Evolutionary conservation across 2,113 vertebrate species (phyloP).

Genomic region (Psammodynastes pulverulentus): DNA sequence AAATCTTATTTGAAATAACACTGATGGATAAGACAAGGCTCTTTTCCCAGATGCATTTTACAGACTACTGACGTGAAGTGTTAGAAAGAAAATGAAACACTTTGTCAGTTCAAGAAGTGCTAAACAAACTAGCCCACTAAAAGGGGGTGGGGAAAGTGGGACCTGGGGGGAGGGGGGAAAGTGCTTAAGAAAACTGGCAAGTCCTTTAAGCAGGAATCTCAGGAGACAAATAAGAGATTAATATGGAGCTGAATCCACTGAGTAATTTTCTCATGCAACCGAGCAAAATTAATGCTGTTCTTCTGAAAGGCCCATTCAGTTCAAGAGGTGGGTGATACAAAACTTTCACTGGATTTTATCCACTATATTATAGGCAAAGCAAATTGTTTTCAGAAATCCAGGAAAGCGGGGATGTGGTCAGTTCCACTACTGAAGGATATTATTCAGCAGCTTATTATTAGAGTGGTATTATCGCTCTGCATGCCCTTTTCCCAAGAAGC

Average conservation of each 20-base stretch:
- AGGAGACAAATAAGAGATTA: not conserved
- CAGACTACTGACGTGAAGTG: conserved; percentile 22
- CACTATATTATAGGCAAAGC: not conserved
- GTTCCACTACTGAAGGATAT: not conserved
- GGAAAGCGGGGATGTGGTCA: not conserved
- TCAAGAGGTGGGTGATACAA: not conserved
- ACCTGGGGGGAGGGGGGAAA: not conserved
- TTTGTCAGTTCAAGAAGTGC: conserved; percentile 28
- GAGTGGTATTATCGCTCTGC: not conserved
- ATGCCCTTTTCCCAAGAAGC: not conserved
- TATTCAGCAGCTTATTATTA: not conserved
- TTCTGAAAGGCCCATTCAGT: not conserved
- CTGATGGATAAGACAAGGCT: conserved; percentile 18
- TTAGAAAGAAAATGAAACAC: conserved; percentile 39
- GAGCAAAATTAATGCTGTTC: not conserved
- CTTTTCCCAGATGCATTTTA: conserved; percentile 26
- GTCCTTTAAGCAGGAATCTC: conserved; percentile 10
- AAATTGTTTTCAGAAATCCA: not conserved
- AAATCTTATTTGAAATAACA: conserved; percentile 38
- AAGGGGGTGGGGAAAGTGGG: not conserved
- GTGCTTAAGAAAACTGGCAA: conserved; percentile 8
- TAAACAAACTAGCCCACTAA: conserved; percentile 37
- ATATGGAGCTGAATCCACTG: not conserved
- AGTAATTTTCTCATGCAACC: not conserved
- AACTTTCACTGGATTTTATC: not conserved